Base-by-base conservation (phyloP, 2,888 invertebrate species). In the Tenodera sinensis region DNA sequence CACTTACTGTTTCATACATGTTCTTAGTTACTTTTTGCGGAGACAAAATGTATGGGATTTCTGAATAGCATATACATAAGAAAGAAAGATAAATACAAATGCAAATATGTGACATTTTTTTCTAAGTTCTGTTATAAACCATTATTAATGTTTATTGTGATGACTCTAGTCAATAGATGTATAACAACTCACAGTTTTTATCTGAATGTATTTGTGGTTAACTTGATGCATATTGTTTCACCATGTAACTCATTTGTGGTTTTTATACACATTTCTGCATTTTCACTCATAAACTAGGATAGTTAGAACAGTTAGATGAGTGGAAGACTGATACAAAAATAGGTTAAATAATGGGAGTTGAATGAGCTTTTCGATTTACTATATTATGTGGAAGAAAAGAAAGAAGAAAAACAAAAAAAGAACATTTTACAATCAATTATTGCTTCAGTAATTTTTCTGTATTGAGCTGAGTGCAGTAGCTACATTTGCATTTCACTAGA, bases 121-220 rank as follows among this genome's bases (percentile, higher is more conserved):
- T 71, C 25, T 20, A 71, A 20, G 3, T 71, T 71, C 54, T 20
- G 54, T 25, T 71, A 71, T 71, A 20, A 71, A 71, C 54, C 54
- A 85, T 15, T 86, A 30, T 54, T 85, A 85, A 81, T 86, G 71
- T 34, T 87, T 87, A 82, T 82, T 87, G 87, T 87, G 87, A 87
- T 87, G 87, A 86, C 47, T 86, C 86, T 87, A 87, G 87, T 87
- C 87, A 87, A 27, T 87, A 83, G 86, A 81, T 81, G 83, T 82
- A 82, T 82, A 25, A 71, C 54, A 71, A 71, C 6, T 71, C 54
- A 71, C 42, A 71, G 20, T 71, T 82, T 85, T 83, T 83, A 71
- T 86, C 28, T 81, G 34, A 20, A 28, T 83, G 83, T 87, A 82
- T 54, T 85, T 85, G 85, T 47, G 85, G 54, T 85, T 85, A 27